These are phyloP conservation scores for Ennomos erosarius DNA, from an alignment of 2,888 invertebrate species.

Conservation along the genomic window DNA sequence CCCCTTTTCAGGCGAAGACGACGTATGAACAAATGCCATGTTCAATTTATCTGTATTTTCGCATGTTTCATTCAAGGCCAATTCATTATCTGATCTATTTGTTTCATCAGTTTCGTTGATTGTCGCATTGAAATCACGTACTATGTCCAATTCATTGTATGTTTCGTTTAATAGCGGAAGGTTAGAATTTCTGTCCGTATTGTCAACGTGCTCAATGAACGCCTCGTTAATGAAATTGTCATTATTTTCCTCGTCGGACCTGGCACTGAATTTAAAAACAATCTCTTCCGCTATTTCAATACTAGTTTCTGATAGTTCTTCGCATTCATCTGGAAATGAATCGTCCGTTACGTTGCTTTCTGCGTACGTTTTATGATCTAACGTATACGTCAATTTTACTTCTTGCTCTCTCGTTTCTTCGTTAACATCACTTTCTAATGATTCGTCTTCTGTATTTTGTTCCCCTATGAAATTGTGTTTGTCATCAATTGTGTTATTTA, in stretches of 20 bases:
- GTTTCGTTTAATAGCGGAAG: conserved; percentile 3
- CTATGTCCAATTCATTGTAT: not conserved
- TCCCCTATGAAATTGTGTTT: too few species aligned
- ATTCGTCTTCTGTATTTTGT: too few species aligned
- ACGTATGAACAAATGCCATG: conserved; percentile 62
- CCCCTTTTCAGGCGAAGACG: conserved; percentile 58
- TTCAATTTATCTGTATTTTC: conserved; percentile 52
- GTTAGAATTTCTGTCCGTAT: not conserved
- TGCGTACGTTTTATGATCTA: not conserved
- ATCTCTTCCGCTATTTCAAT: conserved; percentile 36
- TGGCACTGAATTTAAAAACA: conserved; percentile 38
- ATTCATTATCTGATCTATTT: not conserved
- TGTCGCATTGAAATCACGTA: not conserved
- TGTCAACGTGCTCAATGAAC: conserved; percentile 7
- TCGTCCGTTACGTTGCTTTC: conserved; percentile 12
- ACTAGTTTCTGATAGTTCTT: conserved; percentile 30
- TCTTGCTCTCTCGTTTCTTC: too few species aligned
- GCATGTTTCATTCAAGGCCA: conserved; percentile 4
- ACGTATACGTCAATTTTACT: not conserved
- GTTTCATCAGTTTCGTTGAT: conserved; percentile 14
- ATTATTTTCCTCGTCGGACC: conserved; percentile 4
- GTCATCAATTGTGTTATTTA: not conserved
- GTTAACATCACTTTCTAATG: too few species aligned
- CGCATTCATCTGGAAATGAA: conserved; percentile 33
- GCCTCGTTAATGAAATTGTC: conserved; percentile 1